A percentile compares a stretch with the other conserved stretches of the same genome.
These are phyloP conservation scores for Choristoneura fumiferana DNA, from an alignment of 1,140 invertebrate genomes.

Conservation along the genomic window DNA sequence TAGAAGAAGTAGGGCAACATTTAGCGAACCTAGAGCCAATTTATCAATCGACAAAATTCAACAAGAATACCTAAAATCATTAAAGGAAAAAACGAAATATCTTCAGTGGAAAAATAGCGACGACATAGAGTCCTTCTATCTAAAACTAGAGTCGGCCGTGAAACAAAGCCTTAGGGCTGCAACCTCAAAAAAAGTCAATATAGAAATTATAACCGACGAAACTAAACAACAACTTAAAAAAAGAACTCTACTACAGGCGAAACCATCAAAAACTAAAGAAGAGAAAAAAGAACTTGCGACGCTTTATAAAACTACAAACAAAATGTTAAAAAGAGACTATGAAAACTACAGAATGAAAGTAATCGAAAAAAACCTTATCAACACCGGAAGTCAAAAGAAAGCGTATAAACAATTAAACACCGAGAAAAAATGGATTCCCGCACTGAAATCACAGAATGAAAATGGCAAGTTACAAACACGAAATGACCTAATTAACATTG, in stretches of 20 bases:
- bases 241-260: conserved; percentile 22
- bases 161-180: not conserved
- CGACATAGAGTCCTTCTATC: conserved; percentile 27
- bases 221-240: conserved; percentile 24
- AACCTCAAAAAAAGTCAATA: conserved; percentile 9
- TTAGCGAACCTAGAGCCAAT: conserved; percentile 2
- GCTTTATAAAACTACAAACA: conserved; percentile 32
- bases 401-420: conserved; percentile 19
- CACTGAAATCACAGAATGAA: not conserved
- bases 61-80: not conserved
- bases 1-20: conserved; percentile 22
- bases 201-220: conserved; percentile 26
- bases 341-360: conserved; percentile 30
- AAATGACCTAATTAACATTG: not conserved
- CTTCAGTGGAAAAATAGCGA: conserved; percentile 21
- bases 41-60: not conserved
- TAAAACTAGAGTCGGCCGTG: conserved; percentile 22
- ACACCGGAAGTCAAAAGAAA: conserved; percentile 24
- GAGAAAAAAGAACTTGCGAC: conserved; percentile 28
- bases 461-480: not conserved
- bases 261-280: conserved; percentile 23
- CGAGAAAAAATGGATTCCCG: not conserved
- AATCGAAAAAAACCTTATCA: conserved; percentile 21
- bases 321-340: conserved; percentile 32
- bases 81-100: conserved; percentile 1